Conservation (phyloP, 2,888 invertebrate species). For the Acleris laterana region DNA sequence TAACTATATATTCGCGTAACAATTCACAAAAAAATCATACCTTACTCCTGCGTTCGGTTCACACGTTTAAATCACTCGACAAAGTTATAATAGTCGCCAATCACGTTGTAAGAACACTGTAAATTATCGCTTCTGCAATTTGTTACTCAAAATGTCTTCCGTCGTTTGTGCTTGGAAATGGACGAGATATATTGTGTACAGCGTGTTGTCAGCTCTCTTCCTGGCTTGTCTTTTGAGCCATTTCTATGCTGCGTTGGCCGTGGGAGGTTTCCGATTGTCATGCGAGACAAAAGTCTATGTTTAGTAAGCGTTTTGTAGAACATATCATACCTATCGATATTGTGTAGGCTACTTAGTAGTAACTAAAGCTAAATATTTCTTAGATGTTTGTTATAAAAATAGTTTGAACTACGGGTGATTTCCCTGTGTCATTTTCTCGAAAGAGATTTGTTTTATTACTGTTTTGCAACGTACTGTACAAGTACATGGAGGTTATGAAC, state of each 20-base stretch:
- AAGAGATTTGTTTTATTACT: not conserved
- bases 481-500: conserved; percentile 5
- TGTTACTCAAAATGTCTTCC: not conserved
- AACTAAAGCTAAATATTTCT: not conserved
- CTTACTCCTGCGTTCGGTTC: conserved; percentile 16
- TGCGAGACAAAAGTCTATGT: not conserved
- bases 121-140: not conserved
- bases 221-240: conserved; percentile 5
- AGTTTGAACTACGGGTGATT: conserved; percentile 1
- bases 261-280: conserved; percentile 12
- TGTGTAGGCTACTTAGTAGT: not conserved
- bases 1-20: not conserved
- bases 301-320: not conserved
- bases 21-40: conserved; percentile 8
- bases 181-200: not conserved
- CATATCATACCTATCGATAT: conserved; percentile 2
- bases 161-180: not conserved
- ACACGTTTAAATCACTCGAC: conserved; percentile 4
- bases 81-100: conserved; percentile 20
- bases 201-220: conserved; percentile 7
- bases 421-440: conserved; percentile 15
- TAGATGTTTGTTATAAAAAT: conserved; percentile 14
- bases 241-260: conserved; percentile 3
- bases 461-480: not conserved
- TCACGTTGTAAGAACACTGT: conserved; percentile 6